Conservation (phyloP, 2,113 vertebrate genomes). For the Clarias gariepinus region DNA sequence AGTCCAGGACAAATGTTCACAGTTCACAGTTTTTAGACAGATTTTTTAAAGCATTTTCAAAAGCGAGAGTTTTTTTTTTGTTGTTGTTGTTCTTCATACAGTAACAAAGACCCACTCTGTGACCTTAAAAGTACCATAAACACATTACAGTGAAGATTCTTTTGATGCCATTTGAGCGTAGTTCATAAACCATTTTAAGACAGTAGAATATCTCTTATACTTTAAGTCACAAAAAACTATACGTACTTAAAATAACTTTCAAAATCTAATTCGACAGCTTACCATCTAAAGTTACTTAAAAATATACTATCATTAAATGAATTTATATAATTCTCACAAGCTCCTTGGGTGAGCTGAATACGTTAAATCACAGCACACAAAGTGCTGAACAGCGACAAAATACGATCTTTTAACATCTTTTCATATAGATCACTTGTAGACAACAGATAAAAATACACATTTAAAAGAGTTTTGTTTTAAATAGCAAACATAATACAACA, state of each 20-base stretch:
- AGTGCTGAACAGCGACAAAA: constrained; percentile 66
- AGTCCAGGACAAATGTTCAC: constrained; percentile 71
- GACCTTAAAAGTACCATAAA: constrained; percentile 1
- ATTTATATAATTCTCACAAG: constrained; percentile 41
- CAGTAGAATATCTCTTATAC: constrained; percentile 20
- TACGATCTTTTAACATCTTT: constrained; percentile 61
- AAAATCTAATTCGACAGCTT: constrained; percentile 38
- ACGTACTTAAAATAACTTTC: constrained; percentile 18
- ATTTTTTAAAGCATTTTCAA: constrained; percentile 45
- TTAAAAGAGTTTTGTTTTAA: constrained; percentile 60
- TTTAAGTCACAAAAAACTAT: constrained; percentile 41
- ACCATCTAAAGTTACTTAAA: constrained; percentile 42
- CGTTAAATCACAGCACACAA: constrained; percentile 65
- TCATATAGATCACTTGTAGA: constrained; percentile 45
- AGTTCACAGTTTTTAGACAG: constrained; percentile 65
- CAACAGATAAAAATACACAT: constrained; percentile 69
- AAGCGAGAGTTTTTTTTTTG: constrained; percentile 20
- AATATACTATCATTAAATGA: constrained; percentile 59
- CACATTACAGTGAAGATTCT: constrained; percentile 16
- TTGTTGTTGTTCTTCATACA: background rate
- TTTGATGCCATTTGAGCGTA: background rate
- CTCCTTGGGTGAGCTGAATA: constrained; percentile 59
- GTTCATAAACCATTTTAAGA: constrained; percentile 16
- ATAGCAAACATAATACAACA: constrained; percentile 74
- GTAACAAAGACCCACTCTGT: background rate